phyloP scores from a whole-genome alignment of 2,113 vertebrate genomes.

The Verasper variegatus region DNA sequence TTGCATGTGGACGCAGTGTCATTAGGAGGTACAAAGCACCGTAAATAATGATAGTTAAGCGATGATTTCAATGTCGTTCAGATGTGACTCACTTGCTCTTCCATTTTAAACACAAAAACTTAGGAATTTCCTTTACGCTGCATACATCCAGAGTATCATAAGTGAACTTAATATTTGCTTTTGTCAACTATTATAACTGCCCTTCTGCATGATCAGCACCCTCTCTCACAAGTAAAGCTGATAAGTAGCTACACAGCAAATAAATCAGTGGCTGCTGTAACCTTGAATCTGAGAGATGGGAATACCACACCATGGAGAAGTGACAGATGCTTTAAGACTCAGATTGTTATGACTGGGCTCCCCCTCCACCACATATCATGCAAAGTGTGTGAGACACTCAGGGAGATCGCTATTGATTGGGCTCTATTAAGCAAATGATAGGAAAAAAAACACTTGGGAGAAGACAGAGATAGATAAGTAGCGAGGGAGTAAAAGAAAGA shows the following conservation, averaged over 20 bases:
- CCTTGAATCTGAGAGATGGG: constrained; percentile 77
- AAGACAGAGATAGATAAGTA: constrained; percentile 78
- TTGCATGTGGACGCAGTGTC: constrained; percentile 69
- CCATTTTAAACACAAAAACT: constrained; percentile 48
- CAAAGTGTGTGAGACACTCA: constrained; percentile 80
- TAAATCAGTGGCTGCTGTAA: constrained; percentile 71
- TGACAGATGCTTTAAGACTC: constrained; percentile 80
- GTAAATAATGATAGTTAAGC: constrained; percentile 67
- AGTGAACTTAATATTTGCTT: constrained; percentile 53
- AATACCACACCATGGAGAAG: constrained; percentile 75
- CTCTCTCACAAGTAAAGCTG: constrained; percentile 59
- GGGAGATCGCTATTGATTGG: constrained; percentile 75
- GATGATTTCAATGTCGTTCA: constrained; percentile 56
- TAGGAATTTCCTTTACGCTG: constrained; percentile 41
- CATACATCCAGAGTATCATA: constrained; percentile 52
- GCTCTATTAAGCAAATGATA: constrained; percentile 81
- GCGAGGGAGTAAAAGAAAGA: constrained; percentile 72
- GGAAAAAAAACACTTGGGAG: constrained; percentile 73
- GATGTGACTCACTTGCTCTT: constrained; percentile 48
- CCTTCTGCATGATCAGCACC: constrained; percentile 59
- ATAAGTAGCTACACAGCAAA: constrained; percentile 76
- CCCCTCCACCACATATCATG: constrained; percentile 84
- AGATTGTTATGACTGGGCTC: constrained; percentile 78
- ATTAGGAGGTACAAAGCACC: constrained; percentile 70
- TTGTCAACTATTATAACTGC: constrained; percentile 50